Percentiles rank a stretch among this genome's conserved stretches.
Conservation (phyloP, 2,888 invertebrate species). For the Enoplolaimus lenunculus region DNA sequence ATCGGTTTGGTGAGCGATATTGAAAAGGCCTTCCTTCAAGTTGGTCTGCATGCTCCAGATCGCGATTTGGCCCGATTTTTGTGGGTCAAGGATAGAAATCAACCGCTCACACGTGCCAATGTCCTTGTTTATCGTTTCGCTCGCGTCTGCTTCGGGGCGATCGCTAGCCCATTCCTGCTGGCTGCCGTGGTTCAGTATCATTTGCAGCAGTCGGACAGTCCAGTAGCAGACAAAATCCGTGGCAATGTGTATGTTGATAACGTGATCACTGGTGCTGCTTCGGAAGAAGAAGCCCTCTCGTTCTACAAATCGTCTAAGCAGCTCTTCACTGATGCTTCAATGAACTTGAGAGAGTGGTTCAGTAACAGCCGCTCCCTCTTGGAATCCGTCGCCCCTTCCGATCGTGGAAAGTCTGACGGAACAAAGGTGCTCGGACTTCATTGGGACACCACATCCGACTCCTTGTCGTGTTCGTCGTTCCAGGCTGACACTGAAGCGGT, state of each 20-base stretch:
- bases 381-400: background rate
- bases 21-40: constrained; percentile 25
- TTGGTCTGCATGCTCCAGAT: constrained; percentile 24
- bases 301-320: background rate
- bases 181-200: constrained; percentile 23
- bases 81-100: background rate
- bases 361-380: background rate
- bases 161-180: constrained; percentile 25
- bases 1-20: constrained; percentile 20
- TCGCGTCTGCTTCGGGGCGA: constrained; percentile 27
- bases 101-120: constrained; percentile 23
- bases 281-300: background rate
- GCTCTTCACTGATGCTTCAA: background rate
- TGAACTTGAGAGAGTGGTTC: constrained; percentile 6
- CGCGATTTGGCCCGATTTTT: constrained; percentile 22
- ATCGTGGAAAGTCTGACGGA: background rate
- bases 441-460: background rate
- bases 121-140: constrained; percentile 25
- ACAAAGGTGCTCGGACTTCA: constrained; percentile 6
- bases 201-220: background rate
- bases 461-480: background rate
- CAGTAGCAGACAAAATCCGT: background rate
- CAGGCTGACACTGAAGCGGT: background rate
- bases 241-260: constrained; percentile 9
- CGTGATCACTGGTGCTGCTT: background rate